Conservation (phyloP, 1,140 invertebrate genomes). For the Rhynchophorus ferrugineus region DNA sequence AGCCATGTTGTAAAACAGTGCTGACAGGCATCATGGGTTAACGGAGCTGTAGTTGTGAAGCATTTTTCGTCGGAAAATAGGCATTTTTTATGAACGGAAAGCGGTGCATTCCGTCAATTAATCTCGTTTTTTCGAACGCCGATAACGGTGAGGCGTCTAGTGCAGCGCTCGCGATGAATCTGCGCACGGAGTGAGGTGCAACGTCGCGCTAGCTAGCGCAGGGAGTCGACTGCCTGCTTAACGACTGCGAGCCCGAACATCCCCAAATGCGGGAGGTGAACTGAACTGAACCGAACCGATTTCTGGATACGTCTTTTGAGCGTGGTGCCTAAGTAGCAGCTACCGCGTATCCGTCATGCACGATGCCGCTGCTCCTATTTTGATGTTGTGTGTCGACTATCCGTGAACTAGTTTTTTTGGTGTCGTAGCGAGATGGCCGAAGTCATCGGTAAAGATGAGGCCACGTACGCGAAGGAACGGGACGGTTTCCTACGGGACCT, state of each 20-base stretch:
- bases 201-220: conserved; percentile 37
- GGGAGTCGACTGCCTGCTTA: conserved; percentile 39
- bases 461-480: conserved; percentile 61
- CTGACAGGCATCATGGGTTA: conserved; percentile 42
- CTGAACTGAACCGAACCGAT: conserved; percentile 21
- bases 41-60: conserved; percentile 28
- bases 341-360: not conserved
- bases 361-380: not conserved
- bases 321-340: not conserved
- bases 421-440: conserved; percentile 51
- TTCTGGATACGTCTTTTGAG: conserved; percentile 8
- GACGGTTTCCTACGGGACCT: conserved; percentile 64
- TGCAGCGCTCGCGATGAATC: conserved; percentile 34
- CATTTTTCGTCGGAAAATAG: conserved; percentile 26
- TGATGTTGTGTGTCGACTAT: not conserved
- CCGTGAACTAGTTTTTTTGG: conserved; percentile 10
- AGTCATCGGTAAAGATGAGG: conserved; percentile 63
- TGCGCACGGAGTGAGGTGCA: conserved; percentile 34
- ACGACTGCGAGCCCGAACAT: conserved; percentile 34
- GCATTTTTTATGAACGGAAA: conserved; percentile 19
- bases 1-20: conserved; percentile 41
- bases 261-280: conserved; percentile 37
- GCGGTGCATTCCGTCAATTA: conserved; percentile 16
- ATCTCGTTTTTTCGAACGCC: conserved; percentile 22
- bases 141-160: conserved; percentile 23